These are phyloP conservation scores for Ashinkailepas kermadecensis DNA, from an alignment of 2,888 invertebrate species.

Conservation along the genomic window DNA sequence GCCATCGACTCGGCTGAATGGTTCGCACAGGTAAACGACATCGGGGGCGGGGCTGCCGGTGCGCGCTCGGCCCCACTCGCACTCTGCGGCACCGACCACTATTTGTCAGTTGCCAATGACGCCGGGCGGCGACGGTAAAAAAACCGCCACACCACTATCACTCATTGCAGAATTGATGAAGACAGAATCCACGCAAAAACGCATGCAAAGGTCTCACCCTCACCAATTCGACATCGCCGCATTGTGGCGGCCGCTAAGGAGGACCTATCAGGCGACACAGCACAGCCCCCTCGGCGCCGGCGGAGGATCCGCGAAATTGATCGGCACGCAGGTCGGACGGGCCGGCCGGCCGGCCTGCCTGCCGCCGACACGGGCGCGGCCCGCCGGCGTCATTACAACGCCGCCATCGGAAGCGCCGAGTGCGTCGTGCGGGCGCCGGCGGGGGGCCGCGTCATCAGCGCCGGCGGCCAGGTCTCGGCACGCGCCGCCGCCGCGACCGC, in stretches of 20 bases:
- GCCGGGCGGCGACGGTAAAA: not conserved
- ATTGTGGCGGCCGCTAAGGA: not conserved
- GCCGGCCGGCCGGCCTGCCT: no score
- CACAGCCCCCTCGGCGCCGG: no score
- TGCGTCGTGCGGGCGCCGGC: not conserved
- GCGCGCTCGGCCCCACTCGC: not conserved
- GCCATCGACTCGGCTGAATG: not conserved
- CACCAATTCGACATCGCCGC: not conserved
- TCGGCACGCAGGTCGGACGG: no score
- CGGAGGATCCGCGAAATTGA: no score
- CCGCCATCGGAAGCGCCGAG: not conserved
- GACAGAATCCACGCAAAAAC: not conserved
- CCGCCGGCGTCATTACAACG: not conserved
- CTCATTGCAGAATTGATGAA: constrained; percentile 15
- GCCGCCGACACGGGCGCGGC: not conserved
- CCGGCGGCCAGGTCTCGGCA: not conserved
- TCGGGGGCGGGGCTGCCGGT: not conserved
- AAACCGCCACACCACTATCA: not conserved
- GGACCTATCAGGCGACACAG: not conserved
- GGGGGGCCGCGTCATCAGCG: not conserved
- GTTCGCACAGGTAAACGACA: not conserved
- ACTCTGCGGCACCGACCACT: not conserved
- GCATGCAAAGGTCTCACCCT: no score
- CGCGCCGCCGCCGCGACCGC: not conserved
- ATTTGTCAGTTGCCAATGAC: constrained; percentile 14